Conservation (phyloP, 2,888 invertebrate species). For the Tortrix viridana region DNA sequence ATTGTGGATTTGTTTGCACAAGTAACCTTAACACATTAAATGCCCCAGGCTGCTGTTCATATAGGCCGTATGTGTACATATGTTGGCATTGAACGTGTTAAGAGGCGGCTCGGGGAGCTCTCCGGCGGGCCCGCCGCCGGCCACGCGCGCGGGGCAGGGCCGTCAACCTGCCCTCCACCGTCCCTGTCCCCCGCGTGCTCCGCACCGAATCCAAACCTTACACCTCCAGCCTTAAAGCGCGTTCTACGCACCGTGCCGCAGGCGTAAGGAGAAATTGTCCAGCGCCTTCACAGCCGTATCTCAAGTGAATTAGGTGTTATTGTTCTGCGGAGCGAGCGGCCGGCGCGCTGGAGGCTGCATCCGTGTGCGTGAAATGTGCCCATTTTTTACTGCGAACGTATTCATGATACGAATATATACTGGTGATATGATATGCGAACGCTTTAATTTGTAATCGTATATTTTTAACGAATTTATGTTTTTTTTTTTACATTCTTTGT, state of each 20-base stretch:
- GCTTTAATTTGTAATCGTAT: slow-evolving; percentile 26
- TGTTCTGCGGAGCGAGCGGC: slow-evolving; percentile 51
- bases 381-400: slow-evolving; percentile 45
- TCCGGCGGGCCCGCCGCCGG: too few relatives aligned
- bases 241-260: slow-evolving; percentile 38
- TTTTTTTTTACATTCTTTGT: slow-evolving; percentile 13
- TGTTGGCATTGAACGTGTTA: too few relatives aligned
- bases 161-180: too few relatives aligned
- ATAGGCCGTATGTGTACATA: too few relatives aligned
- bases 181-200: too few relatives aligned
- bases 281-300: slow-evolving; percentile 67
- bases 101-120: too few relatives aligned
- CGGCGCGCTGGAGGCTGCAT: background rate
- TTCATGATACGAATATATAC: slow-evolving; percentile 43
- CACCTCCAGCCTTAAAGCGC: slow-evolving; percentile 56
- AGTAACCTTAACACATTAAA: too few relatives aligned
- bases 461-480: slow-evolving; percentile 24
- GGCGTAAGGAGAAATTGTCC: slow-evolving; percentile 60
- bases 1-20: too few relatives aligned
- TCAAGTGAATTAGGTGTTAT: slow-evolving; percentile 66
- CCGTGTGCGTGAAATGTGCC: slow-evolving; percentile 41
- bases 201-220: slow-evolving; percentile 58
- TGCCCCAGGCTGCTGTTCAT: too few relatives aligned
- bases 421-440: slow-evolving; percentile 39
- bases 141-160: too few relatives aligned